Evolutionary conservation across 2,113 vertebrate genomes (phyloP), one percentile per base, ranked within the genome.

Genomic region (Melanerpes aurifrons): DNA sequence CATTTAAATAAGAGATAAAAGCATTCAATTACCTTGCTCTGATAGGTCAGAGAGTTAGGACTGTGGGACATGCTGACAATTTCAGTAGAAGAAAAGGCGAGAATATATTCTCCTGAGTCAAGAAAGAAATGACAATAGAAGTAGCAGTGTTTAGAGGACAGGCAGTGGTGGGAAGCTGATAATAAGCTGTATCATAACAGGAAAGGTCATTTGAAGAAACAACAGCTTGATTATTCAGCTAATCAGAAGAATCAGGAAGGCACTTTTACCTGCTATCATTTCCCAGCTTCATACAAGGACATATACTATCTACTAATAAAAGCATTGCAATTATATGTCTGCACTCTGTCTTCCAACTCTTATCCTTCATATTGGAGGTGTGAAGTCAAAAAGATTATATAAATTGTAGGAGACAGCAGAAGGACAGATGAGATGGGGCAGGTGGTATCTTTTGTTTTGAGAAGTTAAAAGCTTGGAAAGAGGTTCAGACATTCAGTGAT

Each of bases 211-310:
- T 83, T 10, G 2, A 66, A 90, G 89, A 91, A 94, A 92, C 86
- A 95, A 73, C 58, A 85, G 90, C 86, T 86, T 96, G 93, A 96
- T 96, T 94, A 96, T 91, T 92, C 88, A 96, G 84, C 92, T 96
- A 93, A 96, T 96, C 94, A 94, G 50, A 85, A 69, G 82, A 85
- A 92, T 91, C 88, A 93, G 80, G 68, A 82, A 72, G 54, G 31
- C n/a, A 35, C 47, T 72, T 88, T 82, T 54, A 89, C 68, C 82
- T 91, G 61, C 43, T 77, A 11, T 58, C 26, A 4, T 74, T 95
- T 75, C 45, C 32, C 71, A 87, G 32, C 69, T 75, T 63, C 74
- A 71, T 40, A 6, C 75, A 91, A 93, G 82, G 86, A 66, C 74
- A 82, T 43, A 10, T 3, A 48, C 29, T 79, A 3, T 25, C 56